Base-by-base conservation (phyloP, 2,888 invertebrate species). In the Cosmia trapezina region DNA sequence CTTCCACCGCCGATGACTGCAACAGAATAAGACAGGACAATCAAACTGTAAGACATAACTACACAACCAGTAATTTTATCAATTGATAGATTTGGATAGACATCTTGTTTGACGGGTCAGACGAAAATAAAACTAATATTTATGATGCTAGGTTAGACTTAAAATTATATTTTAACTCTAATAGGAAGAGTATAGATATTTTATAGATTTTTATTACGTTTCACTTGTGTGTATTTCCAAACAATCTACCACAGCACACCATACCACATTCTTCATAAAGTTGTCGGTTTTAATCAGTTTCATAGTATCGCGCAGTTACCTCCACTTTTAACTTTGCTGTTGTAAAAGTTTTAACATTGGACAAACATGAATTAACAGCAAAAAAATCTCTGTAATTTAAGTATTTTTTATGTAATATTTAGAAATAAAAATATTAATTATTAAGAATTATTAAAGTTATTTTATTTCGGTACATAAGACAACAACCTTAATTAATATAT, bases 351-450 rank as follows among this genome's bases (percentile, higher is more conserved):
- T 76, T 54, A 76, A 65, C 47, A 59, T 69, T 68, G 72, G 68
- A 80, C 41, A 57, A 73, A 65, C 22, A 70, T 64, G 43, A 78
- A 56, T 43, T 60, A 82, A 65, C 73, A 74, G 53, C 72, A 80
- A 74, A 66, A 67, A 84, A 86, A 85, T 82, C 80, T 80, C 82
- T 86, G 70, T 89, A 87, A 85, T 84, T 69, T 91, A 91, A 91
- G 89, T 86, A 89, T 90, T 93, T 92, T 91, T 74, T 91, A 91
- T 91, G 87, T 91, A 90, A 91, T 87, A 80, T 91, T 90, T 91
- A 91, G 89, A 89, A 92, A 90, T 93, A 92, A 93, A 85, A 91
- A 86, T 78, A 82, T 80, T 87, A 83, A 85, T 83, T 79, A 81
- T 86, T 89, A 89, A 85, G 85, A 78, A 70, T 77, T 83, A 76